Evolutionary conservation across 2,888 invertebrate genomes (phyloP), one percentile per base, ranked within the genome.

Genomic region (Loripinus fragilis): DNA sequence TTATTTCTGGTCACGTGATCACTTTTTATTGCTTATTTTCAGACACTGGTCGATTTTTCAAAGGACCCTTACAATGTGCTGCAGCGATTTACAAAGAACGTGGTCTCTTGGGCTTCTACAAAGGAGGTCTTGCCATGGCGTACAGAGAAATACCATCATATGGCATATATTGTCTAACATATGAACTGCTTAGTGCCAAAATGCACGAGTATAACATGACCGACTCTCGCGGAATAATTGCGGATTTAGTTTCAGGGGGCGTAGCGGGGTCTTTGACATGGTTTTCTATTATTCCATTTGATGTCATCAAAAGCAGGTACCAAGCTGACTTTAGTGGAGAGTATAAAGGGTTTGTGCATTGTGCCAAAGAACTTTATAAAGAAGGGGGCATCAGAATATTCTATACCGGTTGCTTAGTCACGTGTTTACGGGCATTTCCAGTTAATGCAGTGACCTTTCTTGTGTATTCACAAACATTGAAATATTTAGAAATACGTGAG

Each of bases 271-370:
- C 95, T 10, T 48, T 95, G 8, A 96, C 96, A 0, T 96, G 96
- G 96, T 93, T 95, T 23, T 93, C 95, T 25, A 95, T 96, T 2
- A 94, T 96, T 88, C 97, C 97, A 0, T 94, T 96, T 68, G 97
- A 97, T 45, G 94, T 97, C 1, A 67, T 86, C 30, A 97, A 97
- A 93, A 96, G 96, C 10, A 94, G 96, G 75, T 95, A 96, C 87
- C 96, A 97, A 93, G 95, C 95, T 0, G 96, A 96, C 88, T 93
- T 86, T 41, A 74, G 76, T 7, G 80, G 95, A 7, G 90, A 90
- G 75, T 96, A 96, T 91, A 94, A 93, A 65, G 95, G 95, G 38
- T 95, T 95, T 80, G 85, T 94, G 42, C 95, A 96, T 89, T 96
- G 96, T 89, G 93, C 95, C 8, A 79, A 88, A 20, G 94, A 95